A percentile compares a stretch with the other conserved stretches of the same genome.
Evolutionary conservation across 2,113 vertebrate genomes (phyloP).

Genomic region (Bubalus kerabau): DNA sequence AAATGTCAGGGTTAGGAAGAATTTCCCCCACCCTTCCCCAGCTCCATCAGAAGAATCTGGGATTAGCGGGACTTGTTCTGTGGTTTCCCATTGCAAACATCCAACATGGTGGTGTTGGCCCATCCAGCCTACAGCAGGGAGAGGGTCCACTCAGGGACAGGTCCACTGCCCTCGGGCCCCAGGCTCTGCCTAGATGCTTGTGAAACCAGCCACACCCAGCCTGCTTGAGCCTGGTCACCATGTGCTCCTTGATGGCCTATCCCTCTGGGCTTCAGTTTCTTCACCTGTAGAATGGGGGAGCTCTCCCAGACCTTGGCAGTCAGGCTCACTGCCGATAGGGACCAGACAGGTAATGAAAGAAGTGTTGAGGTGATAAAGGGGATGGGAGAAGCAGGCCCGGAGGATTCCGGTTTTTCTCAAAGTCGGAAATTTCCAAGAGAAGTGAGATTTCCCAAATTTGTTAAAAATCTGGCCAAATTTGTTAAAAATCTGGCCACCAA

Average conservation of each 20-base stretch:
- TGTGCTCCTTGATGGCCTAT: accelerated
- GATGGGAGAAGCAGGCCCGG: accelerated
- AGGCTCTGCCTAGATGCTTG: no score
- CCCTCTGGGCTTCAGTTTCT: not conserved
- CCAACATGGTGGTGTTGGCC: accelerated
- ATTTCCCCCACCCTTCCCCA: not conserved
- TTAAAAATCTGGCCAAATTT: not conserved
- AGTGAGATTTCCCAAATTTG: not conserved
- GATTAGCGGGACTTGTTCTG: not conserved
- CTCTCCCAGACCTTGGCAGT: not conserved
- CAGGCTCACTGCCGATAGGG: not conserved
- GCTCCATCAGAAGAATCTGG: not conserved
- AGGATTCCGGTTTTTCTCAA: not conserved
- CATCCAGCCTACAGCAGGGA: not conserved
- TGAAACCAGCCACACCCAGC: not conserved
- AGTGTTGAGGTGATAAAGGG: accelerated
- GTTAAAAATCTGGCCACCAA: not conserved
- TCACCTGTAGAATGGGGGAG: not conserved
- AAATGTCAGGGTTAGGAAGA: not conserved
- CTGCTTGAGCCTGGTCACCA: not conserved
- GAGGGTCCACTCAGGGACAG: accelerated
- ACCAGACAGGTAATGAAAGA: not conserved
- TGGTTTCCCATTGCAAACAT: not conserved
- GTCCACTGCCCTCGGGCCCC: accelerated
- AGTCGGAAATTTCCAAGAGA: not conserved